Evolutionary conservation across 2,888 invertebrate genomes (phyloP), one percentile per base, ranked within the genome.

Genomic region (Deilephila porcellus): DNA sequence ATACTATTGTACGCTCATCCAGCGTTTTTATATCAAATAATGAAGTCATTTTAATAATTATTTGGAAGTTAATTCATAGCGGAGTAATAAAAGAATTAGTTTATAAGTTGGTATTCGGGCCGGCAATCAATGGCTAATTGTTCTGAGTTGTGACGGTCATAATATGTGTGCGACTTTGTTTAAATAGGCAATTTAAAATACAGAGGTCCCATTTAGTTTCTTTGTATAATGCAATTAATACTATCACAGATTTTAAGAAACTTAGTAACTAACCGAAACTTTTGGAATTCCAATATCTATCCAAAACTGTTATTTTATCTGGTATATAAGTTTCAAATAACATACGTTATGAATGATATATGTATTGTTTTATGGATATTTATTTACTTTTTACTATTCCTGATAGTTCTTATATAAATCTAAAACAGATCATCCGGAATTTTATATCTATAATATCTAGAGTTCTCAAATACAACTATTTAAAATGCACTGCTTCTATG

Each of bases 21-120:
- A n/a, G 56, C n/a, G 7, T 56, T n/a, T n/a, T 56, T 56, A n/a
- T n/a, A 56, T 56, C 56, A 56, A 56, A 56, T 56, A 56, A 56
- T 56, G n/a, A 56, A 56, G 19, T n/a, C 56, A n/a, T n/a, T 56
- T 17, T 56, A 56, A n/a, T n/a, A 56, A 19, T 56, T 56, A n/a
- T 4, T 56, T 56, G 17, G 56, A 56, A 56, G 56, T 56, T 56
- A 56, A 56, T 1, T 56, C 56, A 56, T n/a, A 56, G 56, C 3
- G 6, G 19, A 17, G 14, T 56, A 56, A 56, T 56, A n/a, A 56
- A 56, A n/a, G n/a, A 56, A 56, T 5, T 56, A 56, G n/a, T 45
- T 45, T 45, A 45, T 45, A 45, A 45, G 45, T 45, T 45, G 45
- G 11, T 45, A 45, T 45, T 45, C 45, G 45, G 45, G 45, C 45